Percentiles rank a stretch among this genome's conserved stretches.
These are phyloP conservation scores for Lytechinus variegatus DNA, from an alignment of 35 echinoderm and acorn worm genomes.

Conservation along the genomic window DNA sequence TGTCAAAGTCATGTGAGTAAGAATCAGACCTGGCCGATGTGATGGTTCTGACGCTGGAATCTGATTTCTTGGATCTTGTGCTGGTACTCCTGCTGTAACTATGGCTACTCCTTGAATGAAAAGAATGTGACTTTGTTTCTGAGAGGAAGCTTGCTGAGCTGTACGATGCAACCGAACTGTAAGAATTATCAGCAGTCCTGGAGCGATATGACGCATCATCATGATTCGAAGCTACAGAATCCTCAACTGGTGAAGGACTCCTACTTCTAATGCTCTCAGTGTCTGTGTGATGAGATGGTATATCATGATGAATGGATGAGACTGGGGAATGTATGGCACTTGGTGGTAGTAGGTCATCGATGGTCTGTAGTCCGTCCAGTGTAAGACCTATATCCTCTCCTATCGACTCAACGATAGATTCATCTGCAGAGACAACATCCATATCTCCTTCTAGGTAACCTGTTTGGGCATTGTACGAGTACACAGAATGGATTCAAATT, in stretches of 20 bases:
- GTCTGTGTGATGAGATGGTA: neutral
- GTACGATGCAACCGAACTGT: neutral
- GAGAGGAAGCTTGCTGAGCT: neutral
- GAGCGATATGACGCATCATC: neutral
- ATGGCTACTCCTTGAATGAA: neutral
- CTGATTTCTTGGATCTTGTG: neutral
- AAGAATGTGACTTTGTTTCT: too few relatives aligned
- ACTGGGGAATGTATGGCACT: neutral
- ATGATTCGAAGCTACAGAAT: neutral
- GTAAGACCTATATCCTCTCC: conserved; percentile 21
- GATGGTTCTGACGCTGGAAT: neutral
- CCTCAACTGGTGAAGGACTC: neutral
- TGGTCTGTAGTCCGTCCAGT: conserved; percentile 3
- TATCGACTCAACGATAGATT: conserved; percentile 23
- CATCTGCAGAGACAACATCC: neutral
- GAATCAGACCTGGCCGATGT: neutral
- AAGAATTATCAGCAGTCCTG: neutral
- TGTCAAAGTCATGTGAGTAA: conserved; percentile 41
- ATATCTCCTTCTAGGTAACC: neutral
- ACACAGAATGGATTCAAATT: neutral
- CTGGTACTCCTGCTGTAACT: neutral
- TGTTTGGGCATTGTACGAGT: neutral
- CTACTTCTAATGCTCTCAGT: neutral
- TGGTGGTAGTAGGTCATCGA: conserved; percentile 16
- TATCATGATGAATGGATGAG: neutral